Conservation (phyloP, 1,140 invertebrate genomes). For the Plutomurus gul region DNA sequence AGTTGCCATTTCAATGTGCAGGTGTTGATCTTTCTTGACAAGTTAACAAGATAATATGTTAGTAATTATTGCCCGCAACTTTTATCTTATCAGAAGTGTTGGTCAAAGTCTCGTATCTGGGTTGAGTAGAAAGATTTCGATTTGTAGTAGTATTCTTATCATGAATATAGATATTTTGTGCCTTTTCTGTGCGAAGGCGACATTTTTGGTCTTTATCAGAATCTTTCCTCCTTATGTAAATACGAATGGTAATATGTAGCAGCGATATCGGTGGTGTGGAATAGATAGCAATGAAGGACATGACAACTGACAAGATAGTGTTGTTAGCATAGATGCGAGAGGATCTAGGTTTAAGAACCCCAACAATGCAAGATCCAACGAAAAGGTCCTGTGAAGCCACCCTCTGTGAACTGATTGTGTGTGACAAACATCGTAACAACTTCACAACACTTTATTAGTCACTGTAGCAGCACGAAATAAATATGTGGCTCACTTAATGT, state of each 20-base stretch:
- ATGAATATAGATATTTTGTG: no score
- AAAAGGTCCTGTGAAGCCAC: background rate
- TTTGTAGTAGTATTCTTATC: no score
- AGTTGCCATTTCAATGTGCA: no score
- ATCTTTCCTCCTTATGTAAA: background rate
- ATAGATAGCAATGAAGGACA: background rate
- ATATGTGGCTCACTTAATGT: no score
- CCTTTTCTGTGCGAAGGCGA: no score
- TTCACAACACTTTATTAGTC: conserved; percentile 6
- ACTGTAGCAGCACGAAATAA: no score
- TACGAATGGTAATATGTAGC: background rate
- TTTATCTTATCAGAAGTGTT: no score
- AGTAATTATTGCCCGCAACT: no score
- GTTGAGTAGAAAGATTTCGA: no score
- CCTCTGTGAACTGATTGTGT: background rate
- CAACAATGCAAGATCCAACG: background rate
- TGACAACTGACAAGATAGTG: background rate
- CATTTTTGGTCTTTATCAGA: background rate
- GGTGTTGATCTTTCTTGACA: no score
- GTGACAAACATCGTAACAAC: background rate
- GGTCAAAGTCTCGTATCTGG: no score
- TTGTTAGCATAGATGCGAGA: background rate
- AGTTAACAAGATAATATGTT: no score
- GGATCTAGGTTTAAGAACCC: background rate
- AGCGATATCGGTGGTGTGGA: background rate